Base-by-base conservation (phyloP, 2,888 invertebrate species). In the Norana najaformis region DNA sequence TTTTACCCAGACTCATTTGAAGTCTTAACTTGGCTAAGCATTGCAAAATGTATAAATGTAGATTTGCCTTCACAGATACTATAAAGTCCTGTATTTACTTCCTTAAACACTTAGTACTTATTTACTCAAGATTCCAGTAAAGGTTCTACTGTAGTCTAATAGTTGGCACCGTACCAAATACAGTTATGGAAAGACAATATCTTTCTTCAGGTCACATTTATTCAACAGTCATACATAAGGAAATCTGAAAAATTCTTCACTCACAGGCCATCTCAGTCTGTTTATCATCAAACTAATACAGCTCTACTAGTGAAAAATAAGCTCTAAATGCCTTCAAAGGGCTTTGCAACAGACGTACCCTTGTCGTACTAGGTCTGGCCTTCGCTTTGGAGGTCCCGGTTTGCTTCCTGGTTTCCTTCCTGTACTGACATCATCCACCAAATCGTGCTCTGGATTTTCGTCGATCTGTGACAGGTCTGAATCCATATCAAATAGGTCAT, bases 401-500 rank as follows among this genome's bases (percentile, higher is more conserved):
- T 69, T 69, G 69, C n/a, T 30, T 69, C 69, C 69, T 69, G 85
- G 4, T 14, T 85, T 85, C 34, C 23, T 53, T 53, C 53, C 23
- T 16, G 53, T 23, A 23, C 23, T 85, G 36, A 1, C 85, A 8
- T 85, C 85, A 23, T 37, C 85, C 85, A 37, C 23, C 23, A 36
- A 85, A 36, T 37, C 85, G 16, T 85, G 37, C 37, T 85, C 85
- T 37, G 35, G 35, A 85, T 85, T 85, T 35, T 85, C 85, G 20
- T 35, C 85, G 6, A 85, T 35, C 37, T 69, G 69, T 8, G 69
- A n/a, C 69, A 85, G 36, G 30, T 85, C 85, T 35, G 85, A 85
- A 37, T 85, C 85, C 85, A 36, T n/a, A 23, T 85, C 85, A 69
- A 69, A 69, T 69, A 69, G 69, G 69, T 69, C 85, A 37, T 85